Base-by-base conservation (phyloP, 2,888 invertebrate genomes). In the Sisyra nigra region DNA sequence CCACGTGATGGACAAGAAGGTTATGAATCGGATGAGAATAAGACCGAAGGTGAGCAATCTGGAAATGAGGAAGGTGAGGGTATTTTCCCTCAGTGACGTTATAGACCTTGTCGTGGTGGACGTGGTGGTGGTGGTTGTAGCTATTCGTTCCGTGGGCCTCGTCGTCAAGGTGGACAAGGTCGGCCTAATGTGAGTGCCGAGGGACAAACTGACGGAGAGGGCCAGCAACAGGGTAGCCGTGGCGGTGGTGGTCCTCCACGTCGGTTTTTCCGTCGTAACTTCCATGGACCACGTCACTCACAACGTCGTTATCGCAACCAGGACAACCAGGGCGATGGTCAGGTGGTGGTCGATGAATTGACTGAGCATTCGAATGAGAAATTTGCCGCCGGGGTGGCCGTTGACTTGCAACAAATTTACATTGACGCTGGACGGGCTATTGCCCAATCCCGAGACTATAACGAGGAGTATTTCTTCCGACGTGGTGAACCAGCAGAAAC, bases 191-290 rank as follows among this genome's bases (percentile, higher is more conserved):
- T 52, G 35, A 53, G 54, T 11, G 62, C 60, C 43, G 63, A 62
- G 44, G 60, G 63, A 46, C 59, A 57, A 53, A 56, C 43, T 56
- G 57, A 50, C 11, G 51, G 46, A 31, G 56, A 53, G 14, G 54
- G 50, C 1, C 54, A 57, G 29, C 63, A 63, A 43, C 61, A 60
- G 32, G 64, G 61, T 40, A 54, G 57, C 10, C 63, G 62, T 34
- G 67, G 68, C 40, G 59, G 62, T 41, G 59, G 62, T 48, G 62
- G 67, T 47, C 67, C 69, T 48, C 61, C 63, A 48, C 66, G 70
- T 55, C 73, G 80, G 54, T 82, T 76, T 64, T 81, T 76, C 76
- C 80, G 79, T 54, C 77, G 79, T 51, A 81, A 82, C 60, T 78
- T 75, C 69, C 76, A 78, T 50, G 77, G 79, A 39, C 76, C 77